A percentile compares a stretch with the other conserved stretches of the same genome.
Evolutionary conservation across 2,888 invertebrate species (phyloP).

Genomic region (Pherbina coryleti): DNA sequence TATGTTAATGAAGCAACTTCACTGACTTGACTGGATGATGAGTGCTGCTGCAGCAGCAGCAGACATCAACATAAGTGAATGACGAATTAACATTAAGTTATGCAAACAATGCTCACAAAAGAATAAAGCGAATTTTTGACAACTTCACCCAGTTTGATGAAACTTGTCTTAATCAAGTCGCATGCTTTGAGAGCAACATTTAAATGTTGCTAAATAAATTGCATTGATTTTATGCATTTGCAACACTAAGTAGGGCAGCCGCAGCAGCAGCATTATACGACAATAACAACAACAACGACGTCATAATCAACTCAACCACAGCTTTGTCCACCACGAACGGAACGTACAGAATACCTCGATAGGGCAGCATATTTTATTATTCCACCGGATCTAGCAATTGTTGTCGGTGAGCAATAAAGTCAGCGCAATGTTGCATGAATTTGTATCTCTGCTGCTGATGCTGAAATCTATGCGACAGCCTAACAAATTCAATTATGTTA

Average conservation of each 20-base stretch:
- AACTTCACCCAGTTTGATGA: background rate
- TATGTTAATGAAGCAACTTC: conserved; percentile 33
- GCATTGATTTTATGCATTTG: background rate
- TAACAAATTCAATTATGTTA: conserved; percentile 69
- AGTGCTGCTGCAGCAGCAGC: background rate
- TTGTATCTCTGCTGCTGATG: background rate
- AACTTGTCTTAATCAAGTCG: no score
- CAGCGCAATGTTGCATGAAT: background rate
- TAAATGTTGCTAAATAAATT: background rate
- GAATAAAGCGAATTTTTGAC: background rate
- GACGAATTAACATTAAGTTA: conserved; percentile 11
- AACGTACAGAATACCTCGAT: conserved; percentile 7
- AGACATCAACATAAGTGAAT: conserved; percentile 21
- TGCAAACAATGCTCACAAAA: background rate
- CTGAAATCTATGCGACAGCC: conserved; percentile 18
- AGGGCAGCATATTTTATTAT: conserved; percentile 29
- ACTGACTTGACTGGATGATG: background rate
- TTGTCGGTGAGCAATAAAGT: conserved; percentile 49
- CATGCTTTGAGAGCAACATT: no score
- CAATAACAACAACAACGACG: no score
- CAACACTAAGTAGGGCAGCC: background rate
- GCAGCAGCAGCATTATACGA: background rate
- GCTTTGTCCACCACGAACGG: background rate
- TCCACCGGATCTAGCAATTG: conserved; percentile 67
- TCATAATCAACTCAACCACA: no score